These are phyloP conservation scores for Pangasius mekongensis DNA, from an alignment of 2,797 vertebrate species.

Conservation along the genomic window DNA sequence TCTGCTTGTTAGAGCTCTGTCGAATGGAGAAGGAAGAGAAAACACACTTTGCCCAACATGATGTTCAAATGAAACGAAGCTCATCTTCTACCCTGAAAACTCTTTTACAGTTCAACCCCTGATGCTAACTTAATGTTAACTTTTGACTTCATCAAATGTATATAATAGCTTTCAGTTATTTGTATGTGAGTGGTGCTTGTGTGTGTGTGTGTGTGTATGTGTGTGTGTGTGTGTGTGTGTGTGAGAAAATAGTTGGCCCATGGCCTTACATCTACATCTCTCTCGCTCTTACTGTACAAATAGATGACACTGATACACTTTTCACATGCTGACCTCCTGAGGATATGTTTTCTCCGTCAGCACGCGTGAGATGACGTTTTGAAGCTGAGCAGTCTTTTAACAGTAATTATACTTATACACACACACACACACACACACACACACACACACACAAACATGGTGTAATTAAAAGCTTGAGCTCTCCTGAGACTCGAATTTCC, in stretches of 20 bases:
- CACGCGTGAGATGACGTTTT: background rate
- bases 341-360: background rate
- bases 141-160: background rate
- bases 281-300: background rate
- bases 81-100: background rate
- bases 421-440: background rate
- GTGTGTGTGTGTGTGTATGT: background rate
- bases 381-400: background rate
- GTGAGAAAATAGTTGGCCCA: background rate
- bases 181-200: background rate
- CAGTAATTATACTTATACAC: background rate
- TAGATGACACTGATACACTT: background rate
- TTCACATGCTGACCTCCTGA: background rate
- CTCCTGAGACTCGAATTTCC: background rate
- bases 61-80: too few species aligned
- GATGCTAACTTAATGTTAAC: background rate
- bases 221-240: background rate
- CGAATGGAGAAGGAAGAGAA: background rate
- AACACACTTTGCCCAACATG: background rate
- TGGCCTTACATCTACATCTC: background rate
- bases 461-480: constrained; percentile 16
- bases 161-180: background rate
- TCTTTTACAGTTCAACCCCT: background rate
- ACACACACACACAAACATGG: background rate
- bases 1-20: background rate